Percentiles rank a stretch among this genome's conserved stretches.
Conservation (phyloP, 2,888 invertebrate genomes). For the Drosophila gaucha region DNA sequence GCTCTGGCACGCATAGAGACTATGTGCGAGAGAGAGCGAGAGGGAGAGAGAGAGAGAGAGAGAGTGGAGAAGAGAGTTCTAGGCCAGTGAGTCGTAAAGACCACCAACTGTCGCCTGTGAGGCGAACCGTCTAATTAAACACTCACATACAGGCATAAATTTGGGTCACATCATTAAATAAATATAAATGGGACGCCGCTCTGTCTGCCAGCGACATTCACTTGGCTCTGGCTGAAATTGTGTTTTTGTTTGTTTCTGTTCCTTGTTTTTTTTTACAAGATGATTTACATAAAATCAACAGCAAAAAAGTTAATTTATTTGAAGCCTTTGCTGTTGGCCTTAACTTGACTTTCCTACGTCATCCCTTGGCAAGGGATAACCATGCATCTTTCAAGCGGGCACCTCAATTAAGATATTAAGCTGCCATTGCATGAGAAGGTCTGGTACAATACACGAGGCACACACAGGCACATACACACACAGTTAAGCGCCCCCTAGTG, state of each 20-base stretch:
- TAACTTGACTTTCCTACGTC: slow-evolving; percentile 46
- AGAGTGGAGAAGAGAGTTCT: not conserved
- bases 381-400: slow-evolving; percentile 67
- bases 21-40: not conserved
- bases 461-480: slow-evolving; percentile 5
- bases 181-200: slow-evolving; percentile 75
- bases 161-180: slow-evolving; percentile 81
- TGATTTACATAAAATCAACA: slow-evolving; percentile 78
- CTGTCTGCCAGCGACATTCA: slow-evolving; percentile 54
- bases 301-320: slow-evolving; percentile 79
- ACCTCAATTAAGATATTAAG: slow-evolving; percentile 80
- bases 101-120: slow-evolving; percentile 74
- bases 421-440: slow-evolving; percentile 38
- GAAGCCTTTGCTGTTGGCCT: slow-evolving; percentile 66
- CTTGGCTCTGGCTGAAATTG: slow-evolving; percentile 16
- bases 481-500: slow-evolving; percentile 23
- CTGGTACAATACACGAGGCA: slow-evolving; percentile 2
- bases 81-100: slow-evolving; percentile 67
- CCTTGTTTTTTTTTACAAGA: slow-evolving; percentile 48
- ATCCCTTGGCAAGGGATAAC: slow-evolving; percentile 22
- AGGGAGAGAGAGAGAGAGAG: too few relatives aligned
- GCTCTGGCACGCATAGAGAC: slow-evolving; percentile 15
- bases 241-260: slow-evolving; percentile 20
- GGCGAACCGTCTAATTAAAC: slow-evolving; percentile 74
- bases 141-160: slow-evolving; percentile 78